Base-by-base conservation (phyloP, 1,140 invertebrate species). In the Brachionus rotundiformis region DNA sequence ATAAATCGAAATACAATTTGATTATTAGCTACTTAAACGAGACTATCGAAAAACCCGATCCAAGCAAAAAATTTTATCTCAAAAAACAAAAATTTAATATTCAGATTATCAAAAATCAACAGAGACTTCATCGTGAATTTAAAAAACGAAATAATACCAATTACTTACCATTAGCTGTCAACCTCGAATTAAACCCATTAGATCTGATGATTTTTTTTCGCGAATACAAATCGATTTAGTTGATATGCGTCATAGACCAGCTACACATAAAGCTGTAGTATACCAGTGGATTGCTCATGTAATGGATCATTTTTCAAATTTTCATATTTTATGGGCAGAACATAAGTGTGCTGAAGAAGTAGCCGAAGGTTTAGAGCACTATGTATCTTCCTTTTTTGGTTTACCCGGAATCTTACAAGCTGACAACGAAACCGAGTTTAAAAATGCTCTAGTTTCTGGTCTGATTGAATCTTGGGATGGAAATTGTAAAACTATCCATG, bases 401-500 rank as follows among this genome's bases (percentile, higher is more conserved):
- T 49, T 49, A 49, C 44, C 44, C 0, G 44, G 0, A 2, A 29
- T 63, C 23, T 29, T 63, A 29, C 29, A 63, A 63, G 29, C 59
- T 29, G 23, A 63, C 16, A 63, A 63, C 25, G 7, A 8, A 63
- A 63, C 59, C 23, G 29, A 19, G 29, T 29, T 63, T 31, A 63
- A 27, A 63, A 63, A 63, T 63, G 29, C 23, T 1, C 27, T 27
- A 63, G 7, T 27, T 29, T 3, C 59, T 31, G 4, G 10, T 63
- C 2, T 27, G 2, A 11, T 29, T 63, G 1, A 31, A 3, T 54
- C 13, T 5, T 54, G 47, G 47, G 13, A 54, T 16, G 47, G 47
- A 54, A 76, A 83, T 11, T 27, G 83, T n/a, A 83, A 82, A 16
- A 82, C 83, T 0, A 83, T 85, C 23, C 82, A 85, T 81, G 83